A percentile compares a stretch with the other conserved stretches of the same genome.
These are phyloP conservation scores for Meiosimyza decipiens DNA, from an alignment of 2,888 invertebrate genomes.

Conservation along the genomic window DNA sequence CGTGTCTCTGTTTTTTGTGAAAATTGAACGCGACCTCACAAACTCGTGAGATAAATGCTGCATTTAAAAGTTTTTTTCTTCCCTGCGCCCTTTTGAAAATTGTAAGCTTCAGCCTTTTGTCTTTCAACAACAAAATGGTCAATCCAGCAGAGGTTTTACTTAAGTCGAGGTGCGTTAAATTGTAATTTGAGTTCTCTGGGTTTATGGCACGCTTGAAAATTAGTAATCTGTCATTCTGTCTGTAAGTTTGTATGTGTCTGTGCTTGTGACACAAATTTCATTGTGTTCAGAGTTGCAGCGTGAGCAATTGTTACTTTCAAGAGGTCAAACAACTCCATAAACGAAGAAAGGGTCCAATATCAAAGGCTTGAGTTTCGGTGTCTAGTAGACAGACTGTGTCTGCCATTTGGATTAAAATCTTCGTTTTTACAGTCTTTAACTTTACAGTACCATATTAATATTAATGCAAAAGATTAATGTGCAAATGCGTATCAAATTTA, in stretches of 20 bases:
- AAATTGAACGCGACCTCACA: not conserved
- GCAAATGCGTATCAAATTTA: no score
- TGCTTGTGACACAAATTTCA: slow-evolving; percentile 40
- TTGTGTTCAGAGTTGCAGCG: slow-evolving; percentile 21
- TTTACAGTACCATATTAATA: no score
- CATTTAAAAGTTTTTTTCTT: not conserved
- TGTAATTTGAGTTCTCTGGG: slow-evolving; percentile 17
- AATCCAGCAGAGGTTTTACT: not conserved
- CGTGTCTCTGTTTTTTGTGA: not conserved
- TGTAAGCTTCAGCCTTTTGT: not conserved
- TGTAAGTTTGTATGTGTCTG: not conserved
- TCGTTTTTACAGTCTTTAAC: no score
- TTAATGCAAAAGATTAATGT: no score
- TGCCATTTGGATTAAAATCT: no score
- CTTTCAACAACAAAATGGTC: not conserved
- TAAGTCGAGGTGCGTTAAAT: not conserved
- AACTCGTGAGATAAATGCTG: slow-evolving; percentile 8
- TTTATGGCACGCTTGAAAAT: slow-evolving; percentile 38
- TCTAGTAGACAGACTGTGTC: no score
- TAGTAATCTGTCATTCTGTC: slow-evolving; percentile 16
- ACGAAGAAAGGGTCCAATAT: not conserved
- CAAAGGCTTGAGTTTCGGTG: no score
- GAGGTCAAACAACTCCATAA: slow-evolving; percentile 46
- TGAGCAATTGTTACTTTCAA: slow-evolving; percentile 31
- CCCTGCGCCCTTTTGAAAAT: no score